These are phyloP conservation scores for Xestia ashworthii DNA, from an alignment of 2,888 invertebrate species.

Conservation along the genomic window DNA sequence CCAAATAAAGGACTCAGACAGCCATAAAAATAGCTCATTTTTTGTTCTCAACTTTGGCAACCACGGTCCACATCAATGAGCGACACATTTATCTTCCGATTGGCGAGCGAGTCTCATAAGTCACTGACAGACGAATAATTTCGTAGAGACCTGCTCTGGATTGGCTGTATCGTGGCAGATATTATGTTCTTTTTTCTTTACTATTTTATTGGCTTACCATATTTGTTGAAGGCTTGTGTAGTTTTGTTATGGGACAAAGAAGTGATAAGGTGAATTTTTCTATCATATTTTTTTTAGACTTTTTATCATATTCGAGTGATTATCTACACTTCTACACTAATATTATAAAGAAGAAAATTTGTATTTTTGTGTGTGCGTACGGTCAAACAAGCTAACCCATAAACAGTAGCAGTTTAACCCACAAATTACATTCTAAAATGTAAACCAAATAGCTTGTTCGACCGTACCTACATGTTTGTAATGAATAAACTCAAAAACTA, in stretches of 20 bases:
- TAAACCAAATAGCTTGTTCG: too few species aligned
- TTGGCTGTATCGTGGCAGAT: conserved; percentile 63
- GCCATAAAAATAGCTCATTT: conserved; percentile 43
- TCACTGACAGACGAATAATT: conserved; percentile 75
- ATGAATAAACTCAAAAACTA: too few species aligned
- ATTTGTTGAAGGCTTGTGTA: conserved; percentile 29
- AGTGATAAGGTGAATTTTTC: too few species aligned
- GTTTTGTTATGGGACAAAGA: neutral
- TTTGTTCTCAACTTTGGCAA: conserved; percentile 62
- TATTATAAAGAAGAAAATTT: too few species aligned
- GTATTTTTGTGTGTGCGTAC: too few species aligned
- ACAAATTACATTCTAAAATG: too few species aligned
- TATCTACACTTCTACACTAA: too few species aligned
- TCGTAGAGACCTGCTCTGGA: conserved; percentile 60
- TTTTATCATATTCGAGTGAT: too few species aligned
- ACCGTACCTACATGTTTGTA: too few species aligned
- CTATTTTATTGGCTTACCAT: conserved; percentile 52
- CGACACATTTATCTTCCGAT: conserved; percentile 75
- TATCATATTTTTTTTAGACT: too few species aligned
- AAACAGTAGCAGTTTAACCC: too few species aligned
- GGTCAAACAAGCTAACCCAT: too few species aligned
- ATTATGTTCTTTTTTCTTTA: conserved; percentile 59
- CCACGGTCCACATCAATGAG: conserved; percentile 66
- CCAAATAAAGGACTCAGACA: conserved; percentile 39
- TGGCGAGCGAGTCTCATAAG: conserved; percentile 72